phyloP scores from a whole-genome alignment of 2,797 vertebrate genomes.

The Gymnothorax javanicus region DNA sequence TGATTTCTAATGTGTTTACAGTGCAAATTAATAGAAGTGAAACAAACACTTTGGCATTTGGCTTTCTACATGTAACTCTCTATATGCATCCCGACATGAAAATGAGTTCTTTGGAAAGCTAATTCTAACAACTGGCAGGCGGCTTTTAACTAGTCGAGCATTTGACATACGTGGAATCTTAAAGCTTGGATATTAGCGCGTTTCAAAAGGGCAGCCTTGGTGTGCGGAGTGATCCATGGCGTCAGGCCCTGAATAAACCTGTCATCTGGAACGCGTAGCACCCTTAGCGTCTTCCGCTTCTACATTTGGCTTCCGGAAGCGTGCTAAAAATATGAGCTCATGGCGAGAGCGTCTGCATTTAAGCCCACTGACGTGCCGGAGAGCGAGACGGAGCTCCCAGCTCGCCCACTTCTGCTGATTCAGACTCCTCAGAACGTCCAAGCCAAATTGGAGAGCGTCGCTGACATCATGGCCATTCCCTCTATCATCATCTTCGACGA shows the following conservation, averaged over 20 bases:
- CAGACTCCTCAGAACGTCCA: background rate
- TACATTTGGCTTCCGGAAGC: background rate
- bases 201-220: background rate
- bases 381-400: background rate
- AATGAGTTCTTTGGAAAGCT: background rate
- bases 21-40: background rate
- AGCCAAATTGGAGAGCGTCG: background rate
- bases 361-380: background rate
- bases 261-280: background rate
- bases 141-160: background rate
- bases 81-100: background rate
- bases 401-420: background rate
- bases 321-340: background rate
- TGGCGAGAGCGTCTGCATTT: background rate
- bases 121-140: background rate
- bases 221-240: background rate
- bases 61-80: background rate
- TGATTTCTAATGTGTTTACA: background rate
- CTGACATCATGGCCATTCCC: background rate
- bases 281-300: background rate
- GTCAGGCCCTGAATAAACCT: background rate
- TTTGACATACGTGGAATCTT: background rate
- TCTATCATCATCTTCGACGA: background rate
- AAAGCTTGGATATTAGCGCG: background rate
- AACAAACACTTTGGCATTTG: background rate